Base-by-base conservation (phyloP, 2,797 vertebrate genomes). In the Myotis pilosus region DNA sequence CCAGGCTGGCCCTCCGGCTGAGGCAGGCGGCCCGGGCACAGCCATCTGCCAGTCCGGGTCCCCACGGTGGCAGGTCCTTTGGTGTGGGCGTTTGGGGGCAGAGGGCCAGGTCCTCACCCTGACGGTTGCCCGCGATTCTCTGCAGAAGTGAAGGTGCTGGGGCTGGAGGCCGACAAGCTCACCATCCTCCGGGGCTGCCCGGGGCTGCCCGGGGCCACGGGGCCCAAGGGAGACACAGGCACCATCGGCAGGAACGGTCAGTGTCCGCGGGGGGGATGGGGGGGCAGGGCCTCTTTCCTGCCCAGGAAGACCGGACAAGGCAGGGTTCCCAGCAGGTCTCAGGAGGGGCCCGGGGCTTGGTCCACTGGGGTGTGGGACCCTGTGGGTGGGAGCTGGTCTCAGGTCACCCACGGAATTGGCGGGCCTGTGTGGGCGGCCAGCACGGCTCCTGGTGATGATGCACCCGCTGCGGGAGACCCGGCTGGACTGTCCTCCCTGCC, bases 181-280 rank as follows among this genome's bases (percentile, higher is more conserved):
- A 36, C 36, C 36, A 36, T 36, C 36, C 36, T 36, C 7, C 44
- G 28, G 15, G 95, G 92, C 38, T 97, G 96, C 44, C 92, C 68
- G 0, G 94, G 95, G 8, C 30, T 79, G 64, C 84, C 95, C 0
- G 81, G 94, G 22, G 6, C 51, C 2, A 2, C 36, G 0, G 97
- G 94, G 1, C 74, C 88, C 90, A 94, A 82, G 23, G 94, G 96
- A 81, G 94, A 97, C 6, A 30, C 75, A 1, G 96, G 95, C 0
- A 1, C 9, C 15, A 15, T 12, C 6, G 96, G 95, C 78, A 28
- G 22, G n/a, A 78, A 0, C 87, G 95, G 95, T 90, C 28, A 0
- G 84, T 62, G 9, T 12, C 5, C 3, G n/a, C n/a, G n/a, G n/a
- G n/a, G n/a, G n/a, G n/a, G n/a, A n/a, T n/a, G n/a, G 33, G 15